Base-by-base conservation (phyloP, 2,113 vertebrate genomes). In the Melanostigma gelatinosum region DNA sequence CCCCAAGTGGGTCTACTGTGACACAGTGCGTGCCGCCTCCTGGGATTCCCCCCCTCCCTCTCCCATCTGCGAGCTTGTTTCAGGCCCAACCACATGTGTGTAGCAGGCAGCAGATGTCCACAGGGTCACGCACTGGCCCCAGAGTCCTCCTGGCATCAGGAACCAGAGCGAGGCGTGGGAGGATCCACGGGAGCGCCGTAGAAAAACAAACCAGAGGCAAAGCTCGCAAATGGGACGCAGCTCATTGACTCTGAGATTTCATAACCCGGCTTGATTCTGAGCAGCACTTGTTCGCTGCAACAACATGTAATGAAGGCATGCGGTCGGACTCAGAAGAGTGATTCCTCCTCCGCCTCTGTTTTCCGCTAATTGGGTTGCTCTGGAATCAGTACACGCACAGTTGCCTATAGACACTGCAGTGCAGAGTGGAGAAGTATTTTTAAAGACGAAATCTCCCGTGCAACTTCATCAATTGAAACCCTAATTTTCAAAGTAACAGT, bases 91-190 rank as follows among this genome's bases (percentile, higher is more conserved):
- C 80, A 71, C 80, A 84, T 86, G 75, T 74, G 73, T 11, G 44
- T 54, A 55, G 48, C 83, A 42, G 64, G 80, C 80, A 40, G 81
- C 89, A 89, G 89, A 90, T 89, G 90, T 88, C 65, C 22, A 0
- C 42, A 7, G 84, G 75, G 88, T 88, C 86, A 72, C 12, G 1
- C 7, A 5, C 52, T 54, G 70, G 63, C 5, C 72, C 79, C 27
- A 27, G 65, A 80, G 75, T 85, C 88, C 58, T 82, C 76, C 67
- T 79, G 80, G 77, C 29, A 87, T 78, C 62, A 54, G 38, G 67
- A 38, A 24, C 22, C 4, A 62, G 66, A 73, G 63, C 1, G 79
- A 79, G 40, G 85, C 64, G 72, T 83, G 82, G 79, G 77, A 61
- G 73, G 67, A 81, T 58, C 76, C 48, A 7, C 1, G 29, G 29